Evolutionary conservation across 2,113 vertebrate genomes (phyloP), one percentile per base, ranked within the genome.

Genomic region (Oryctolagus cuniculus): DNA sequence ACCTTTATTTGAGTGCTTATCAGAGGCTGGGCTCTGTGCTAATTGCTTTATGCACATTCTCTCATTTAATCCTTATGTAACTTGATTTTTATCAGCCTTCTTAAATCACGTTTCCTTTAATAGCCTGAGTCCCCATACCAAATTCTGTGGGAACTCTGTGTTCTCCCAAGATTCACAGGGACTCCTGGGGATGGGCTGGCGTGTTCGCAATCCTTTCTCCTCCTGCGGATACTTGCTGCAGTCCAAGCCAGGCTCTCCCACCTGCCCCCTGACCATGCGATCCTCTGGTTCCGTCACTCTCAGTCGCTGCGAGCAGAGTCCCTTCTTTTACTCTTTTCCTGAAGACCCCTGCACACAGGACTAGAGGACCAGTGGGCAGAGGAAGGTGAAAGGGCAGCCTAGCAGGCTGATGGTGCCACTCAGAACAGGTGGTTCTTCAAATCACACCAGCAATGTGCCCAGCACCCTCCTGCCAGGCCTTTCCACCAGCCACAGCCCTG

Each of bases 81-180:
- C 51, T 49, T 92, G 85, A 93, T 64, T 95, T 89, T 91, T 90
- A 87, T 61, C 53, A 31, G 72, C 53, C 63, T 78, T 86, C 55
- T 90, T 53, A 19, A 69, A 64, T 85, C 63, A 34, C 36, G 44
- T 78, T 89, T 87, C 25, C 49, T 93, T 75, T 55, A 49, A 53
- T 51, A 75, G 34, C 64, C 80, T 2, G 1, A 96, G 27, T 64
- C 51, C 70, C n/a, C 49, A 53, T 2, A 91, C 29, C 78, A 58
- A 74, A 87, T 66, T 74, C 31, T 86, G 10, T 84, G 67, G 88
- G 49, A 79, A 75, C 53, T 87, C 51, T 51, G 11, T 86, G 31
- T 80, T 94, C 61, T 58, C 24, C 44, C 21, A 83, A 64, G n/a
- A 64, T 81, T 31, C 64, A 34, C 61, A 53, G 61, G 31, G 72